A percentile compares a stretch with the other conserved stretches of the same genome.
These are phyloP conservation scores for Mycalesis mineus DNA, from an alignment of 2,888 invertebrate species.

Conservation along the genomic window DNA sequence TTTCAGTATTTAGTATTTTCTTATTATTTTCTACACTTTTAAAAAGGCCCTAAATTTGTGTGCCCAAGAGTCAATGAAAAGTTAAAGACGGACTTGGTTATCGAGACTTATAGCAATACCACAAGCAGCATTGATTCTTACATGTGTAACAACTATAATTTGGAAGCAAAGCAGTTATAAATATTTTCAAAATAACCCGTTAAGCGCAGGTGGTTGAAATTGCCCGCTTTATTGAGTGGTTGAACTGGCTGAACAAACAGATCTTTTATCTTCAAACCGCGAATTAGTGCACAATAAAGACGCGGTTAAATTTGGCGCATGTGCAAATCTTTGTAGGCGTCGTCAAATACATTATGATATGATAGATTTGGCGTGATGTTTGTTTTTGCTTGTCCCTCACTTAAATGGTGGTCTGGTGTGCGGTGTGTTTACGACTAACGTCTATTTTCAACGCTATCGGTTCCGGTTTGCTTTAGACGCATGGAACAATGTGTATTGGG, in stretches of 20 bases:
- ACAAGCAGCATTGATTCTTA: no score
- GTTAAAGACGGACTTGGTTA: no score
- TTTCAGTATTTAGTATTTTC: no score
- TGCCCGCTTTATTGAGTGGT: conserved; percentile 17
- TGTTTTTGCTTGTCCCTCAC: not conserved
- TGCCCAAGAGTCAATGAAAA: no score
- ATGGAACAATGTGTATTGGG: not conserved
- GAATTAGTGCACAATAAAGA: conserved; percentile 1
- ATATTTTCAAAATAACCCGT: conserved; percentile 11
- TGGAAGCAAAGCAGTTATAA: not conserved
- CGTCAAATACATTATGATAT: not conserved
- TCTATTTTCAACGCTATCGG: not conserved
- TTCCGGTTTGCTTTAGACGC: not conserved
- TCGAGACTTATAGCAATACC: no score
- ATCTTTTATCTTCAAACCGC: conserved; percentile 11
- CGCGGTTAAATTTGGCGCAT: conserved; percentile 8
- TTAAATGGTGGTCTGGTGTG: not conserved
- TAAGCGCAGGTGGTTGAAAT: conserved; percentile 20
- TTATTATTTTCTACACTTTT: no score
- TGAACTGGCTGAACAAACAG: conserved; percentile 11
- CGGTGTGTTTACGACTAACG: not conserved
- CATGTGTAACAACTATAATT: not conserved
- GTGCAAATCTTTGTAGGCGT: conserved; percentile 2
- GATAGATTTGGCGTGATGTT: not conserved
- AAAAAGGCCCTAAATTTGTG: no score